These are phyloP conservation scores for Polydrusus cervinus DNA, from an alignment of 2,888 invertebrate genomes.

Conservation along the genomic window DNA sequence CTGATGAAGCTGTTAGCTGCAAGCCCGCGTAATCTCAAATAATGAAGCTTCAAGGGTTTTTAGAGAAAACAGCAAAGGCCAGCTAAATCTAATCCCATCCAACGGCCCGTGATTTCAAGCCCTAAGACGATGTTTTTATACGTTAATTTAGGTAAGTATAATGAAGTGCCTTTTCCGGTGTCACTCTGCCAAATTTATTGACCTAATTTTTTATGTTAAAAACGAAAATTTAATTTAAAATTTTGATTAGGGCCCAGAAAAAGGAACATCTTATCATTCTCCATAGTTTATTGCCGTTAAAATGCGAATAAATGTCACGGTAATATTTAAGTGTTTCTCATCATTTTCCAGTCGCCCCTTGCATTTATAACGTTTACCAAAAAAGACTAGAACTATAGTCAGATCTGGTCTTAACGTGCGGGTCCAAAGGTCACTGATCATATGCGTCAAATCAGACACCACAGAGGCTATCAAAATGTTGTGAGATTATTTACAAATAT, in stretches of 20 bases:
- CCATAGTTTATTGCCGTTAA: no score
- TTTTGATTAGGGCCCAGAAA: neutral
- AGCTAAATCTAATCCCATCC: conserved; percentile 40
- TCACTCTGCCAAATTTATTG: conserved; percentile 10
- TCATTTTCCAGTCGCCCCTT: no score
- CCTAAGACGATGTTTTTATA: conserved; percentile 38
- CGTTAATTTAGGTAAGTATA: conserved; percentile 29
- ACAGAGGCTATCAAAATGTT: no score
- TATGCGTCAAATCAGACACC: no score
- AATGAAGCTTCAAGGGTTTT: conserved; percentile 39
- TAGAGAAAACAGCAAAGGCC: conserved; percentile 42
- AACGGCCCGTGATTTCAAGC: conserved; percentile 32
- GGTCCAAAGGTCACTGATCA: no score
- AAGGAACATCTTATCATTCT: neutral
- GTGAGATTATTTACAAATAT: no score
- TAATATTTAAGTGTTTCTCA: no score
- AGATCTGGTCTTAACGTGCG: no score
- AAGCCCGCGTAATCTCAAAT: conserved; percentile 42
- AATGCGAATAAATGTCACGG: no score
- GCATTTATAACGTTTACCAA: no score
- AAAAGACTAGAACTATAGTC: no score
- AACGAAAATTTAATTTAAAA: neutral
- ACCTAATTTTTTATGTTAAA: conserved; percentile 11
- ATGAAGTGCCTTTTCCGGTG: conserved; percentile 32
- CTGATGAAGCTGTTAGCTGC: conserved; percentile 35